phyloP scores from a whole-genome alignment of 2,113 vertebrate species.

The Gyps fulvus region DNA sequence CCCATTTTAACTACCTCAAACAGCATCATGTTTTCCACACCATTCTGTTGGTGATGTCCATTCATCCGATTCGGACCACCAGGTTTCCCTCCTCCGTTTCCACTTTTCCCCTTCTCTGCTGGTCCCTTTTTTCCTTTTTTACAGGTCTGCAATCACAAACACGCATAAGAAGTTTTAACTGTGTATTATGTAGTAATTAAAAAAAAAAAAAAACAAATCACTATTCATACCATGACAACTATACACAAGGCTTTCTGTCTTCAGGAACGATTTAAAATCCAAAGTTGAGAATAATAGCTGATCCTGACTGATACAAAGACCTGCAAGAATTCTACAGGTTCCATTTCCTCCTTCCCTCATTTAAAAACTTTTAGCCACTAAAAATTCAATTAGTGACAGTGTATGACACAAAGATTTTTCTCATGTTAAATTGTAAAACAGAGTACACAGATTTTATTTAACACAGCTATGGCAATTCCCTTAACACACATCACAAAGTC shows the following conservation, averaged over 20 bases:
- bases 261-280: neutral
- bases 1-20: slow-evolving; percentile 98
- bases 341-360: neutral
- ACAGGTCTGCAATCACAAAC: slow-evolving; percentile 75
- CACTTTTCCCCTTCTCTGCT: slow-evolving; percentile 89
- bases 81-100: slow-evolving; percentile 81
- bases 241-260: neutral
- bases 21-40: slow-evolving; percentile 98
- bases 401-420: neutral
- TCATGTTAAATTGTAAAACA: neutral
- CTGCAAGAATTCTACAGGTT: neutral
- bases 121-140: slow-evolving; percentile 93
- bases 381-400: neutral
- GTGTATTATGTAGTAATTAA: neutral
- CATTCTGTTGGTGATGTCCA: slow-evolving; percentile 99
- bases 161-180: neutral
- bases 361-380: neutral
- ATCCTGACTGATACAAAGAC: neutral
- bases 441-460: neutral
- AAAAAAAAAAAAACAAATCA: neutral
- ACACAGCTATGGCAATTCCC: neutral
- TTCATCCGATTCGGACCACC: slow-evolving; percentile 90
- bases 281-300: neutral
- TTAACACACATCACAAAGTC: neutral
- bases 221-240: neutral